These are phyloP conservation scores for Pedicia rivosa DNA, from an alignment of 2,888 invertebrate genomes.

Conservation along the genomic window DNA sequence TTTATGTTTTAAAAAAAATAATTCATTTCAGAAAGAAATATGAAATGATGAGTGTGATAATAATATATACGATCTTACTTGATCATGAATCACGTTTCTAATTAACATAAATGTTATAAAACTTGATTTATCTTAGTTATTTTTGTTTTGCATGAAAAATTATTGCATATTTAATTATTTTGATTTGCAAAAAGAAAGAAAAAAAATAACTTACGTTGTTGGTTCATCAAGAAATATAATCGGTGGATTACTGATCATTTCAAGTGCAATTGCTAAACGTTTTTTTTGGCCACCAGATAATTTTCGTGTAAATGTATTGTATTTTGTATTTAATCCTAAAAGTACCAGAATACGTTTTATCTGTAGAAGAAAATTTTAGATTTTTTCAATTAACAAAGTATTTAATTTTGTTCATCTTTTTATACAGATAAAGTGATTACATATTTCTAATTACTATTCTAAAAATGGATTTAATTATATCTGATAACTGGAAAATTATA, in stretches of 20 bases:
- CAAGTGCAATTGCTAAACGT: slow-evolving; percentile 65
- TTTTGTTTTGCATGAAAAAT: too few species aligned
- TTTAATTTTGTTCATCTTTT: too few species aligned
- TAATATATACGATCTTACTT: slow-evolving; percentile 5
- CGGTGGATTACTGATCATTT: slow-evolving; percentile 73
- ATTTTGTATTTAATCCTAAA: slow-evolving; percentile 50
- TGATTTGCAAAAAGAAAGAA: slow-evolving; percentile 3
- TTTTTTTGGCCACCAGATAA: slow-evolving; percentile 77
- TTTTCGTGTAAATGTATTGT: slow-evolving; percentile 49
- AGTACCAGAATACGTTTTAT: slow-evolving; percentile 57
- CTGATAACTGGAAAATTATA: slow-evolving; percentile 4
- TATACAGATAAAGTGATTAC: too few species aligned
- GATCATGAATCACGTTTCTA: not conserved
- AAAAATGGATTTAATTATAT: slow-evolving; percentile 1
- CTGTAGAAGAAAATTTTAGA: too few species aligned
- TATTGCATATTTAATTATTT: too few species aligned
- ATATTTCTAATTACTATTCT: too few species aligned
- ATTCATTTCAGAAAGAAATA: too few species aligned
- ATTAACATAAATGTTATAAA: too few species aligned
- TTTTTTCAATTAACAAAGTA: too few species aligned
- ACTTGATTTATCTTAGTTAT: too few species aligned
- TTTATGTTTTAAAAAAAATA: too few species aligned
- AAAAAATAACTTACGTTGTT: slow-evolving; percentile 45
- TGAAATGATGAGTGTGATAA: too few species aligned
- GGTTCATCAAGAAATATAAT: slow-evolving; percentile 80